Percentiles rank a stretch among this genome's conserved stretches.
phyloP scores from a whole-genome alignment of 92 coral and sea anemone genomes.

The Umimayanthus chanpuru region DNA sequence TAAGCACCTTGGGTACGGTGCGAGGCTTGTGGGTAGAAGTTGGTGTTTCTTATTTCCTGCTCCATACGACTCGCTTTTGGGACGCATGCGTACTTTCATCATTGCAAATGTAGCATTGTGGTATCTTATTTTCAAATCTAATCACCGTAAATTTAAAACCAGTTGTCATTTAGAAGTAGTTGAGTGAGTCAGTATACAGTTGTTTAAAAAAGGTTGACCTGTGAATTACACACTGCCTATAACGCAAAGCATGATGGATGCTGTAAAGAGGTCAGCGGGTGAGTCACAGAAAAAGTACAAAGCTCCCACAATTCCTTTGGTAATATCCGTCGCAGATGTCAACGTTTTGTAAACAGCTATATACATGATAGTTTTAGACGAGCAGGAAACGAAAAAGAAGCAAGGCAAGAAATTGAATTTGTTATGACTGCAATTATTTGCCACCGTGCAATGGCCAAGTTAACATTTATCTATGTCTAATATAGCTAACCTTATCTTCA shows the following conservation, averaged over 20 bases:
- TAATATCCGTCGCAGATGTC: too few relatives aligned
- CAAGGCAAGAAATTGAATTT: slow-evolving; percentile 12
- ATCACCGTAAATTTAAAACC: background rate
- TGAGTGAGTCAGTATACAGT: background rate
- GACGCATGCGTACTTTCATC: background rate
- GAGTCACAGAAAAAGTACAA: too few relatives aligned
- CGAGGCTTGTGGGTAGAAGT: background rate
- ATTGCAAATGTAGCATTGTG: slow-evolving; percentile 1
- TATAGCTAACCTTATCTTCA: background rate
- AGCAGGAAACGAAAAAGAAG: slow-evolving; percentile 20
- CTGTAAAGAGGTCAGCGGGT: too few relatives aligned
- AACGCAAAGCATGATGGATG: too few relatives aligned
- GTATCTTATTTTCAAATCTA: background rate
- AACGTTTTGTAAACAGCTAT: too few relatives aligned
- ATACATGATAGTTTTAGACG: background rate
- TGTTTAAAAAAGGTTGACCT: too few relatives aligned
- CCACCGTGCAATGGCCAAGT: slow-evolving; percentile 34
- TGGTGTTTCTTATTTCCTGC: slow-evolving; percentile 1
- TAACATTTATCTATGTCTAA: background rate
- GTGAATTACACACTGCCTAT: too few relatives aligned
- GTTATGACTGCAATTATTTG: background rate
- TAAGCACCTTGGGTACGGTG: slow-evolving; percentile 15
- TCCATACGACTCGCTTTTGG: background rate
- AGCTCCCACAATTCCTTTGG: too few relatives aligned
- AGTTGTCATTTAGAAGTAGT: background rate